These are phyloP conservation scores for Setophaga petechia DNA, from an alignment of 2,113 vertebrate genomes.

Conservation along the genomic window DNA sequence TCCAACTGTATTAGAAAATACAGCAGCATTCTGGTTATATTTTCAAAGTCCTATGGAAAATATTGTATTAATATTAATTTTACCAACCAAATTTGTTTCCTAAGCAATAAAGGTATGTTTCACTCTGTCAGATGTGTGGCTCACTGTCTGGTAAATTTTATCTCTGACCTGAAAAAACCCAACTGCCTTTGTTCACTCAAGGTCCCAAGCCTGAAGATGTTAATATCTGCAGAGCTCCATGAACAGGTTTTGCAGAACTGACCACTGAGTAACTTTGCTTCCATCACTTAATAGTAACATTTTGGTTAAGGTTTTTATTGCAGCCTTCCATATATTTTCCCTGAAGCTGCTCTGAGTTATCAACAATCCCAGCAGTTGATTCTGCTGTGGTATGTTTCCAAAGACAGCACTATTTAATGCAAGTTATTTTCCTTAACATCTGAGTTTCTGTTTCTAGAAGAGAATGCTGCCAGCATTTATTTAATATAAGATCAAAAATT, in stretches of 20 bases:
- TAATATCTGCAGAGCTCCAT: background rate
- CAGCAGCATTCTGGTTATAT: fast-evolving
- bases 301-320: background rate
- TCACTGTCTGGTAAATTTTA: background rate
- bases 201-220: background rate
- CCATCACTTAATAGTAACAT: background rate
- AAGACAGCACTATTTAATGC: background rate
- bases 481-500: background rate
- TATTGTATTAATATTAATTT: background rate
- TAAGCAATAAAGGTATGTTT: background rate
- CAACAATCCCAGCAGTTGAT: background rate
- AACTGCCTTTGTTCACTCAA: background rate
- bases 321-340: background rate
- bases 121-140: background rate
- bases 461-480: background rate
- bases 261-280: background rate
- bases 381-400: background rate
- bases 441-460: background rate
- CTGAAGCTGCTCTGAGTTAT: background rate
- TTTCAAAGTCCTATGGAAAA: background rate
- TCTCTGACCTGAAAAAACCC: background rate
- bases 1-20: background rate
- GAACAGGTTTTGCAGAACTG: background rate
- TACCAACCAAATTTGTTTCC: background rate
- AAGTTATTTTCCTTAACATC: background rate